Conservation (phyloP, 2,797 vertebrate genomes). For the Helicolenus hilgendorfi region DNA sequence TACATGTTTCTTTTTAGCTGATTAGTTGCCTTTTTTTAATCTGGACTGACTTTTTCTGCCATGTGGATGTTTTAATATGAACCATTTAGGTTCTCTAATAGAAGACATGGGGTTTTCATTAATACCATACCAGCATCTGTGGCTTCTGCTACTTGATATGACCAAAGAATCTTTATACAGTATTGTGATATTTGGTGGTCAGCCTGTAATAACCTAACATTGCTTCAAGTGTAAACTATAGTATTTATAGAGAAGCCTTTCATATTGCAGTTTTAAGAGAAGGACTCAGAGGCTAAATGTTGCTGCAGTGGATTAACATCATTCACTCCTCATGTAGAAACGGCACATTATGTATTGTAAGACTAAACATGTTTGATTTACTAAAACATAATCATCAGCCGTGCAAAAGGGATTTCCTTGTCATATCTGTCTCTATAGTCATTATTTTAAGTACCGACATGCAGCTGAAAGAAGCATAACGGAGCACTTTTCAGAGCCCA, state of each 20-base stretch:
- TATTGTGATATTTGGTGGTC: not conserved
- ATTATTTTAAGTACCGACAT: constrained; percentile 8
- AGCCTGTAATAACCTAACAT: not conserved
- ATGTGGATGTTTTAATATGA: not conserved
- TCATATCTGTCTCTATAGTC: not conserved
- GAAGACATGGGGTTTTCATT: not conserved
- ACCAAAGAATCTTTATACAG: not conserved
- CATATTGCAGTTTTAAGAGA: not conserved
- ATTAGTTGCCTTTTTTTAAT: not conserved
- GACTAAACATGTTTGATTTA: constrained; percentile 14
- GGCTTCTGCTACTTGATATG: not conserved
- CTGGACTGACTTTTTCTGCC: not conserved
- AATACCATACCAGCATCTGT: not conserved
- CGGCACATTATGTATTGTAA: not conserved
- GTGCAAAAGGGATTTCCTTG: constrained; percentile 10
- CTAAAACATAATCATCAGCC: constrained; percentile 8
- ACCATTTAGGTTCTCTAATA: not conserved
- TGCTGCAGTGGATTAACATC: constrained; percentile 15
- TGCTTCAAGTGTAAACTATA: not conserved
- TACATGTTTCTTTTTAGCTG: not conserved
- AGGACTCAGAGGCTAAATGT: not conserved
- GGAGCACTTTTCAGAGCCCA: not conserved
- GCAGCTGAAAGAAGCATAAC: not conserved
- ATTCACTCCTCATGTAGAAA: not conserved
- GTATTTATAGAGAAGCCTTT: not conserved